A percentile compares a stretch with the other conserved stretches of the same genome.
phyloP scores from a whole-genome alignment of 2,113 vertebrate genomes.

The Oncorhynchus nerka region DNA sequence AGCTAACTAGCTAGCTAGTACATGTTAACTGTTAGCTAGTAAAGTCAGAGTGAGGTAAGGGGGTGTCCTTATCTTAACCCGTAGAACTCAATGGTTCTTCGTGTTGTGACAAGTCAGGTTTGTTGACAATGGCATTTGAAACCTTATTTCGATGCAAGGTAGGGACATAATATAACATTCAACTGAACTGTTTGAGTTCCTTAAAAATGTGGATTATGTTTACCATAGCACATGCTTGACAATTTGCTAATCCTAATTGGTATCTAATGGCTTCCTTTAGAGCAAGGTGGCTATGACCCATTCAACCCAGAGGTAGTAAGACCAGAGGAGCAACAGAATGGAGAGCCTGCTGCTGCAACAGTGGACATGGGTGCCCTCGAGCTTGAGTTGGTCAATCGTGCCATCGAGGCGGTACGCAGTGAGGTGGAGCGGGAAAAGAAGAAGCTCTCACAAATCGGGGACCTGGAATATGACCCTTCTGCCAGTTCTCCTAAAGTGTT shows the following conservation, averaged over 20 bases:
- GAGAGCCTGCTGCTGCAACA: slow-evolving; percentile 62
- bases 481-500: slow-evolving; percentile 22
- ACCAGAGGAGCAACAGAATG: slow-evolving; percentile 65
- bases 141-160: too few species aligned
- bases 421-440: slow-evolving; percentile 91
- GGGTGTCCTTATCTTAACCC: background rate
- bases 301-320: slow-evolving; percentile 88
- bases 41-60: too few species aligned
- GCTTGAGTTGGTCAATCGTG: slow-evolving; percentile 89
- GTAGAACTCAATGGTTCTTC: background rate
- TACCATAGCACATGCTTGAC: background rate
- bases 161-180: background rate
- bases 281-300: slow-evolving; percentile 87
- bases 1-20: background rate
- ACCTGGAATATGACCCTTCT: slow-evolving; percentile 70
- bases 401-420: slow-evolving; percentile 88
- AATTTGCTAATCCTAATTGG: background rate
- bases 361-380: slow-evolving; percentile 78
- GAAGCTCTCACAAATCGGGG: slow-evolving; percentile 83
- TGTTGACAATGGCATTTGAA: too few species aligned
- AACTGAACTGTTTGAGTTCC: background rate
- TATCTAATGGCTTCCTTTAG: slow-evolving; percentile 59
- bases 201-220: background rate
- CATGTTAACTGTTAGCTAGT: background rate
- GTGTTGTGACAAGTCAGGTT: too few species aligned